A percentile compares a stretch with the other conserved stretches of the same genome.
These are phyloP conservation scores for Ondatra zibethicus DNA, from an alignment of 2,113 vertebrate genomes.

Conservation along the genomic window DNA sequence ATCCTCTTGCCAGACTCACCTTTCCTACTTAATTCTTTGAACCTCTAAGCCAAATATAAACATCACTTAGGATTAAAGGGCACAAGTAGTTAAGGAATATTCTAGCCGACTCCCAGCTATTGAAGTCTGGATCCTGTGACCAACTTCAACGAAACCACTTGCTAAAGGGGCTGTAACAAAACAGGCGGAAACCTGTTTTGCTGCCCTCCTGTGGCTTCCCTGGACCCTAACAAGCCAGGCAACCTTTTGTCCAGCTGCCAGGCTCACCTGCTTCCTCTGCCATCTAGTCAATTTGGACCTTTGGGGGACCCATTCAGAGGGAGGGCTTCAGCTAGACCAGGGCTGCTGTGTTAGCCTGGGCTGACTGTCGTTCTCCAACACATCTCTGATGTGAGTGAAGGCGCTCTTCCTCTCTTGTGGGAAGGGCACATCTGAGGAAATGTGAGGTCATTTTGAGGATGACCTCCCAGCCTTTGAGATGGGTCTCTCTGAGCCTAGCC, in stretches of 20 bases:
- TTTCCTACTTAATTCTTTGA: not conserved
- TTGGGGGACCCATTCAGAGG: not conserved
- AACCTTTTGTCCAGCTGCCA: too few relatives aligned
- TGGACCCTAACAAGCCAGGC: not conserved
- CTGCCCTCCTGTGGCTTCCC: constrained; percentile 55
- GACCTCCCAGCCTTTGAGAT: not conserved
- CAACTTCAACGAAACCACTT: not conserved
- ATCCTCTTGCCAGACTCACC: not conserved
- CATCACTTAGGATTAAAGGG: not conserved
- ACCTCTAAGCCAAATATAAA: constrained; percentile 34
- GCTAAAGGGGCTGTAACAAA: not conserved
- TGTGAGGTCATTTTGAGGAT: not conserved
- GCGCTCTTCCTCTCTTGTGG: not conserved
- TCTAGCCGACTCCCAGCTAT: not conserved
- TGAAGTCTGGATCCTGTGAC: not conserved
- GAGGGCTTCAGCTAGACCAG: not conserved
- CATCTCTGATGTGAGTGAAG: not conserved
- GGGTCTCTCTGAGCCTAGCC: not conserved
- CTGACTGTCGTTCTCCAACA: not conserved
- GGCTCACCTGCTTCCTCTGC: not conserved
- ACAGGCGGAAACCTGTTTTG: not conserved
- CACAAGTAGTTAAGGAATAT: constrained; percentile 29
- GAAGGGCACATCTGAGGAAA: not conserved
- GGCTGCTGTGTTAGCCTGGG: not conserved
- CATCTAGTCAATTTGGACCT: not conserved